Evolutionary conservation across 1,140 invertebrate genomes (phyloP), one percentile per base, ranked within the genome.

Genomic region (Hyphantria cunea): DNA sequence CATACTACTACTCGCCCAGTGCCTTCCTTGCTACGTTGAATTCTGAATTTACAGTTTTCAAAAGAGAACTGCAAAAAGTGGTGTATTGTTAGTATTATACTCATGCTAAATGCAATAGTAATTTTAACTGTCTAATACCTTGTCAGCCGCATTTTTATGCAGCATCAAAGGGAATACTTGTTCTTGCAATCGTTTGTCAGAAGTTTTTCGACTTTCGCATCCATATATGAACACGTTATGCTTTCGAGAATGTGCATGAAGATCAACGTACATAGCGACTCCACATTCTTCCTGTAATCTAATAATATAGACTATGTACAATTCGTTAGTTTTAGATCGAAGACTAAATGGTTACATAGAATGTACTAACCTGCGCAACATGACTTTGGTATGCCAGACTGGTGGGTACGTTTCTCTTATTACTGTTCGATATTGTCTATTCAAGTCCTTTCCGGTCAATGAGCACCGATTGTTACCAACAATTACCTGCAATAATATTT

Each of bases 141-240:
- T 97, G 85, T 98, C 96, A 12, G 96, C 95, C 52, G 96, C 94
- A 89, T 98, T 98, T 92, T 98, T 98, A 79, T 97, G 95, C 45
- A 98, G 87, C 96, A 98, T 98, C 42, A 97, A 85, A 1, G 97
- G 97, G 90, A 98, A 98, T 31, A 98, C 95, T 91, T 98, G 96
- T 86, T 98, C 97, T 34, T 95, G 94, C 13, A 98, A 91, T 80
- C 93, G 93, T 76, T 94, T 95, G n/a, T 96, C 95, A 39, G 94
- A 92, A 72, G 94, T 93, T 72, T 95, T 92, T 75, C 95, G 93
- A 88, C 95, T 97, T 92, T 98, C 97, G 92, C 98, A 99, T 68
- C 98, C 98, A 87, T 98, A 99, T 70, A 98, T 95, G 84, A 99
- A 99, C 73, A 99, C 95, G 88, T 99, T 99, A 86, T 98, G 96